Base-by-base conservation (phyloP, 2,888 invertebrate genomes). In the Lumbricus terrestris region DNA sequence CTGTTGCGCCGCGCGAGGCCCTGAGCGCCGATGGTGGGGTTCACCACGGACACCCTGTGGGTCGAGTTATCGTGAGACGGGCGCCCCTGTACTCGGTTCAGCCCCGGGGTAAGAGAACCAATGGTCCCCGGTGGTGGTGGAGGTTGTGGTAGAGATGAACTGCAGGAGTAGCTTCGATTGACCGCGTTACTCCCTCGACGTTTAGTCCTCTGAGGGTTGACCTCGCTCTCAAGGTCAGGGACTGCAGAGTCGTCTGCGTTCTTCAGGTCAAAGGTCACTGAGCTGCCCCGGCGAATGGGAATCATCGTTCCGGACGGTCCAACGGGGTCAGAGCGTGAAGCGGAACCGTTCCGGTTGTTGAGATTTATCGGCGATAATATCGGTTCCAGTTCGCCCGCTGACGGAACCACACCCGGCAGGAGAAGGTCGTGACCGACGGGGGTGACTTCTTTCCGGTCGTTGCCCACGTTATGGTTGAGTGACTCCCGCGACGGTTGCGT, bases 351-450 rank as follows among this genome's bases (percentile, higher is more conserved):
- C n/a, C 35, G 34, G 37, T 85, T 85, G 37, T 85, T 85, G 34
- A 85, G 37, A 85, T 85, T 37, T 23, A 37, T 85, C 20, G 85
- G 35, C 85, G 85, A 85, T 85, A 85, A 85, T 85, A 85, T 85
- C 29, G 23, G 85, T 85, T 35, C 85, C 37, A 35, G 85, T 35
- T 85, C 85, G 85, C 37, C n/a, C 11, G 85, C 34, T 34, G 20
- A 34, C 23, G 85, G 85, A 85, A 85, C 85, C 23, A 16, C 85
- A 6, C 37, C 85, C 33, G 85, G 37, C 20, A 35, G 85, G 0
- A 85, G 69, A 69, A n/a, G 69, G 69, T 69, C 69, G 8, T 69
- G 29, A n/a, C 69, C 69, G 69, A 69, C 29, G 29, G 69, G 3
- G 69, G 3, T 16, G 16, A 4, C n/a, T 69, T n/a, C 69, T n/a